phyloP scores from a whole-genome alignment of 2,888 invertebrate genomes.

The Epiblema foenella region DNA sequence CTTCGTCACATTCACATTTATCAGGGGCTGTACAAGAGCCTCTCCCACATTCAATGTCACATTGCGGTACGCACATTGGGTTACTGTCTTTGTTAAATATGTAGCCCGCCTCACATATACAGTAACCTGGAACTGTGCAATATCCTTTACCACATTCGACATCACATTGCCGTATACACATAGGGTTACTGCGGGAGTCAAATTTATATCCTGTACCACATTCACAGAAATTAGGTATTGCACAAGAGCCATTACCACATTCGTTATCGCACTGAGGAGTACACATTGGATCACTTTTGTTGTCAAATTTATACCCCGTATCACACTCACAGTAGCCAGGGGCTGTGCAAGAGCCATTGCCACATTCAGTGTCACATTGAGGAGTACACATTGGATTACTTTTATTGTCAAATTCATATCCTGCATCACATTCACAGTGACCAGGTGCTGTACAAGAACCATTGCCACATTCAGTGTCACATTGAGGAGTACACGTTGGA shows the following conservation, averaged over 20 bases:
- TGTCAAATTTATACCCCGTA: constrained; percentile 49
- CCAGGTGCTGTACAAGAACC: constrained; percentile 64
- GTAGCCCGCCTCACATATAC: constrained; percentile 47
- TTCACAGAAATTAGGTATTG: constrained; percentile 52
- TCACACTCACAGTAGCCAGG: constrained; percentile 74
- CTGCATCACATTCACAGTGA: constrained; percentile 51
- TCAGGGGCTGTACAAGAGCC: constrained; percentile 60
- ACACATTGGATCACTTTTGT: constrained; percentile 39
- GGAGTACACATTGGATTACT: constrained; percentile 63
- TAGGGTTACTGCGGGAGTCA: constrained; percentile 1
- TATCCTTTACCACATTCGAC: constrained; percentile 50
- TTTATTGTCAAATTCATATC: not conserved
- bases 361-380: constrained; percentile 66
- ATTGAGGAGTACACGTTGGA: too few relatives aligned
- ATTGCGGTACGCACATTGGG: constrained; percentile 53
- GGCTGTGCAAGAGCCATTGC: constrained; percentile 74
- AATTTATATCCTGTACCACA: constrained; percentile 42
- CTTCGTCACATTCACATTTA: constrained; percentile 60
- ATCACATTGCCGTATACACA: constrained; percentile 48
- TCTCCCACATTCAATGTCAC: constrained; percentile 49
- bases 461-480: constrained; percentile 54
- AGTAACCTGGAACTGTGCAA: constrained; percentile 52
- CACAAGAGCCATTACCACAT: constrained; percentile 51
- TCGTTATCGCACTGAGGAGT: constrained; percentile 48
- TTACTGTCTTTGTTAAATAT: not conserved